phyloP scores from a whole-genome alignment of 2,797 vertebrate species.

The Falco peregrinus region DNA sequence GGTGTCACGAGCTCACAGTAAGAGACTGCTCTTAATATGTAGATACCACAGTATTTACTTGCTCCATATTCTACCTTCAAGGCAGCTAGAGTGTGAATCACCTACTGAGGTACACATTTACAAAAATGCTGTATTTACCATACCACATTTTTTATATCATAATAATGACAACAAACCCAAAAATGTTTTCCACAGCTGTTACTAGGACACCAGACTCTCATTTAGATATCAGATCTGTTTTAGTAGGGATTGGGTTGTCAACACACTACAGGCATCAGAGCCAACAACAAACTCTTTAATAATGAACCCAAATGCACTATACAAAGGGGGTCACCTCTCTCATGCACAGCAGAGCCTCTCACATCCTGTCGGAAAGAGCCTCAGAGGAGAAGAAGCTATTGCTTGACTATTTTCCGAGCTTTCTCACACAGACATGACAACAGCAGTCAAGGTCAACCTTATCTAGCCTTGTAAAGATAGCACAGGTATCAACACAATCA shows the following conservation, averaged over 20 bases:
- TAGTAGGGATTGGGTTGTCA: background rate
- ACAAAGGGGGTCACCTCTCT: background rate
- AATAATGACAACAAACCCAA: fast-evolving
- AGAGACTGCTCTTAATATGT: background rate
- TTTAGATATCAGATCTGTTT: background rate
- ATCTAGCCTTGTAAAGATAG: background rate
- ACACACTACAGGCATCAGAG: background rate
- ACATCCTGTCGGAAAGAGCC: background rate
- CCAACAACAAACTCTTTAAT: background rate
- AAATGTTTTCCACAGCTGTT: background rate
- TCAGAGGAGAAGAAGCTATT: background rate
- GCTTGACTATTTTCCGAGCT: background rate
- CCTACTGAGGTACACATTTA: background rate
- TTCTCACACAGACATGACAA: background rate
- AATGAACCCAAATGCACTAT: background rate
- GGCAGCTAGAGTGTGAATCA: background rate
- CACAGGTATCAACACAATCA: background rate
- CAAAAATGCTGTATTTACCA: background rate
- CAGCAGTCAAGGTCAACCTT: background rate
- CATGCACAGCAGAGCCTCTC: background rate
- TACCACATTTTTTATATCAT: fast-evolving
- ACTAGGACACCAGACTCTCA: background rate
- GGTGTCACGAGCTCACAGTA: background rate
- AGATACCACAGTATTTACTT: background rate
- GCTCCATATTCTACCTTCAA: background rate